Base-by-base conservation (phyloP, 1,140 invertebrate species). In the Melitaea cinxia region DNA sequence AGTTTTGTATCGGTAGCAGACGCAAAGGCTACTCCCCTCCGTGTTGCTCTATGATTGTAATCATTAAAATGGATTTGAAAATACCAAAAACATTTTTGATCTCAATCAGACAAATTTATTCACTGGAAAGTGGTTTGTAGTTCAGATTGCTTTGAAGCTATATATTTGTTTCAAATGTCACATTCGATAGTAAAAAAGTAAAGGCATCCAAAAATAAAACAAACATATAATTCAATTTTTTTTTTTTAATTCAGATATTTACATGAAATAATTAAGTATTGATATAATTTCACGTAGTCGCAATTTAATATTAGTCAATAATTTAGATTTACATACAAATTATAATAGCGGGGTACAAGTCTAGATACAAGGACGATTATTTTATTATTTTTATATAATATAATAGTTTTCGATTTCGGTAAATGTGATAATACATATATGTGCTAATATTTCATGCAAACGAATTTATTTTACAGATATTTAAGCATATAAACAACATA, bases 191-290 rank as follows among this genome's bases (percentile, higher is more conserved):
- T n/a, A n/a, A n/a, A n/a, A n/a, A n/a, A n/a, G n/a, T n/a, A n/a
- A n/a, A n/a, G 30, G 14, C 24, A 7, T 6, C 19, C 10, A 17
- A 14, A 65, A 78, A 80, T 69, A 69, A 80, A 80, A 80, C 62
- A 23, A 68, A 33, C 60, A 47, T 47, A 26, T 78, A 70, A 62
- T 87, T 83, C 72, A 80, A 82, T 79, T 85, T 78, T 80, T 72
- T 85, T 87, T 83, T 80, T 72, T 85, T 87, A 82, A 83, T 82
- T 84, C 69, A 80, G 73, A 72, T 85, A 86, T 85, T 80, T 88
- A 88, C 85, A 86, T 82, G 83, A 85, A 83, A 83, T 83, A 83
- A 83, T 80, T 76, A 75, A 75, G 75, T 80, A 81, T 75, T 76
- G 76, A 80, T 72, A 85, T 79, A 83, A 81, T 83, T 80, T 80